Conservation (phyloP, 1,140 invertebrate species). For the Bombyx mandarina region DNA sequence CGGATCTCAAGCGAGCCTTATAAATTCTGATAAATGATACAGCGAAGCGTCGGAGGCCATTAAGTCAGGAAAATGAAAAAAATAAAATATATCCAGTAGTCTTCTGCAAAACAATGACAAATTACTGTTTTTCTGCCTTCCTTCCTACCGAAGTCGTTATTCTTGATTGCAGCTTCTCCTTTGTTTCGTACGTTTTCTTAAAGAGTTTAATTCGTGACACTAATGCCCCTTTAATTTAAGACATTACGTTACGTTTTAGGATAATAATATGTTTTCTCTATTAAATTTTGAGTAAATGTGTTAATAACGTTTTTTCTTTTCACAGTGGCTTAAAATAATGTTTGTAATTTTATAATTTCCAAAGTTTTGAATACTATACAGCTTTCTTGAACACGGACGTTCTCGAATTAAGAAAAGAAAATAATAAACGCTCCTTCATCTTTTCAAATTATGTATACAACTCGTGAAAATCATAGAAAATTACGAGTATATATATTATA, state of each 20-base stretch:
- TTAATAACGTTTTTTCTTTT: too few species aligned
- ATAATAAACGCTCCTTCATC: too few species aligned
- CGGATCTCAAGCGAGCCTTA: slow-evolving; percentile 3
- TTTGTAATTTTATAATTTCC: too few species aligned
- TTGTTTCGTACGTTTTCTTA: neutral
- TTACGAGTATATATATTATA: too few species aligned
- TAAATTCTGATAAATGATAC: slow-evolving; percentile 20
- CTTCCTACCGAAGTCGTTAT: slow-evolving; percentile 11
- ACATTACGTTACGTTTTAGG: neutral
- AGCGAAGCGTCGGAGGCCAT: slow-evolving; percentile 10
- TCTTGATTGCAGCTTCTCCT: slow-evolving; percentile 20
- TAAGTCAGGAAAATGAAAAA: slow-evolving; percentile 16
- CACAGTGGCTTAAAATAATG: too few species aligned
- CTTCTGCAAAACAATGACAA: slow-evolving; percentile 23
- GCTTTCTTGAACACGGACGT: too few species aligned
- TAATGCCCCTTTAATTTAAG: neutral
- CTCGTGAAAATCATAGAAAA: too few species aligned
- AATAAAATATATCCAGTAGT: slow-evolving; percentile 12
- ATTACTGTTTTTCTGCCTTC: slow-evolving; percentile 15
- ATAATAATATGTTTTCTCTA: too few species aligned
- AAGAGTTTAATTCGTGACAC: slow-evolving; percentile 10
- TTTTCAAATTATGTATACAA: too few species aligned
- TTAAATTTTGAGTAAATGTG: too few species aligned
- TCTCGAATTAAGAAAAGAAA: too few species aligned
- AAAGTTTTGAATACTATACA: too few species aligned